A percentile compares a stretch with the other conserved stretches of the same genome.
phyloP scores from a whole-genome alignment of 2,113 vertebrate species.

The Caranx ignobilis region DNA sequence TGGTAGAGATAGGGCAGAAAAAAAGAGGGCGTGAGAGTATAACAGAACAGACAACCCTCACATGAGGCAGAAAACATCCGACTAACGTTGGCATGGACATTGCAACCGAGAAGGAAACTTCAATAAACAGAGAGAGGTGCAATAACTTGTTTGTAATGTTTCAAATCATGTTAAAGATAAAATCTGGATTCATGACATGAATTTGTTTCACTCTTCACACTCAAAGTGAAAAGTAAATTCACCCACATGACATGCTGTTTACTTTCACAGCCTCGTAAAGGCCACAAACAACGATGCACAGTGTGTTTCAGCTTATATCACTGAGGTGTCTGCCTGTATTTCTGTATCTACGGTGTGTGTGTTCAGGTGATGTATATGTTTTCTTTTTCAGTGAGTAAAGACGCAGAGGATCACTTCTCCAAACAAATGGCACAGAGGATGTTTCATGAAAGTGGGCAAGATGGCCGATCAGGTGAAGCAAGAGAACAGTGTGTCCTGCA shows the following conservation, averaged over 20 bases:
- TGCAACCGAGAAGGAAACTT: neutral
- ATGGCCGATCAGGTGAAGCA: conserved; percentile 71
- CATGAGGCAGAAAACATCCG: neutral
- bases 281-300: too few relatives aligned
- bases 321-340: too few relatives aligned
- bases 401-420: conserved; percentile 2
- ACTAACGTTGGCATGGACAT: neutral
- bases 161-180: neutral
- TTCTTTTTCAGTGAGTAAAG: conserved; percentile 49
- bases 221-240: too few relatives aligned
- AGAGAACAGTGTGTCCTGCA: neutral
- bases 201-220: neutral
- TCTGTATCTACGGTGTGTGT: too few relatives aligned
- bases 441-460: conserved; percentile 56
- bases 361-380: neutral
- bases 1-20: neutral
- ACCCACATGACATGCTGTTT: too few relatives aligned
- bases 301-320: too few relatives aligned
- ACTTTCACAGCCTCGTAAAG: too few relatives aligned
- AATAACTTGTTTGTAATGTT: neutral
- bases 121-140: neutral
- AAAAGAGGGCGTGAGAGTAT: neutral
- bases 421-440: conserved; percentile 58
- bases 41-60: neutral
- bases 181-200: neutral